A percentile compares a stretch with the other conserved stretches of the same genome.
phyloP scores from a whole-genome alignment of 2,113 vertebrate species.

The Stegostoma tigrinum region DNA sequence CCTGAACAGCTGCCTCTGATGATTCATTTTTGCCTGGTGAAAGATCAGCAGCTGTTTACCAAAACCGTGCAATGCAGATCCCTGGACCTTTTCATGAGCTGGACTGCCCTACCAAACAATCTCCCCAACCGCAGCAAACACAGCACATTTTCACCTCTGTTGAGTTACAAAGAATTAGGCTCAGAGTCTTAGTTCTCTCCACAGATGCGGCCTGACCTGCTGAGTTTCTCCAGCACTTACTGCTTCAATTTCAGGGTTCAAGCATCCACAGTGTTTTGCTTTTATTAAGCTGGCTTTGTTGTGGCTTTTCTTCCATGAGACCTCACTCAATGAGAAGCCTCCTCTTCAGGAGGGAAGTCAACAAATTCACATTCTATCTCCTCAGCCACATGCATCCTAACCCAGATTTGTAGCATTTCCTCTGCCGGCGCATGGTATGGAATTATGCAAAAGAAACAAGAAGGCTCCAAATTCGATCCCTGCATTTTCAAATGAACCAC shows the following conservation, averaged over 20 bases:
- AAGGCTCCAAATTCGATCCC: not conserved
- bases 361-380: not conserved
- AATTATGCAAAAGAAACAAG: not conserved
- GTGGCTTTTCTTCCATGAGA: not conserved
- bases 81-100: not conserved
- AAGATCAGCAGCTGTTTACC: constrained; percentile 45
- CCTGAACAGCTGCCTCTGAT: constrained; percentile 59
- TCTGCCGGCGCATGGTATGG: not conserved
- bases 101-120: not conserved
- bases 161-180: too few relatives aligned
- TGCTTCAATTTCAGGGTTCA: too few relatives aligned
- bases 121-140: not conserved
- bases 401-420: not conserved
- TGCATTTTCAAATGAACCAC: not conserved
- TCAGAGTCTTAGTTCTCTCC: too few relatives aligned
- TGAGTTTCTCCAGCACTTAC: too few relatives aligned
- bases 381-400: not conserved
- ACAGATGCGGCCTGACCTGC: too few relatives aligned
- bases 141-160: too few relatives aligned
- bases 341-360: not conserved
- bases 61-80: constrained; percentile 27
- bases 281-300: not conserved
- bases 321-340: not conserved
- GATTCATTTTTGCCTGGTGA: constrained; percentile 68
- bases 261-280: too few relatives aligned